Evolutionary conservation across 2,888 invertebrate genomes (phyloP).

Genomic region (Heliconius hortense): DNA sequence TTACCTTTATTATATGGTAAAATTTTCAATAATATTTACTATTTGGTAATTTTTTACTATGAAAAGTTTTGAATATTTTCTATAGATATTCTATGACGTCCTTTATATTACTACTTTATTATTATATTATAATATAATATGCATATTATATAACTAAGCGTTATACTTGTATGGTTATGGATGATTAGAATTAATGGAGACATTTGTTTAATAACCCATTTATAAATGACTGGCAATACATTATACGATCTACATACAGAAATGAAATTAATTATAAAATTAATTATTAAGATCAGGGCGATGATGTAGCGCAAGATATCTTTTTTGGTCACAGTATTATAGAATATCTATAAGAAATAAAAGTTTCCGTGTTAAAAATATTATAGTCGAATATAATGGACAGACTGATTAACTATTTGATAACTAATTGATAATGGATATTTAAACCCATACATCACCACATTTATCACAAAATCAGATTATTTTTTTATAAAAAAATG

Average conservation of each 20-base stretch:
- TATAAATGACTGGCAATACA: not conserved
- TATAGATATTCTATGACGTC: slow-evolving; percentile 23
- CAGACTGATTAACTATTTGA: slow-evolving; percentile 37
- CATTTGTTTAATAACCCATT: not conserved
- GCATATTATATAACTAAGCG: slow-evolving; percentile 6
- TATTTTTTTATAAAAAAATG: slow-evolving; percentile 29
- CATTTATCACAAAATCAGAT: slow-evolving; percentile 18
- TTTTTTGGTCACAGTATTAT: not conserved
- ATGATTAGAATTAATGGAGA: not conserved
- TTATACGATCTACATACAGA: slow-evolving; percentile 1
- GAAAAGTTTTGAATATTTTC: slow-evolving; percentile 10
- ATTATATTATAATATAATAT: slow-evolving; percentile 1
- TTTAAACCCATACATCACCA: slow-evolving; percentile 25
- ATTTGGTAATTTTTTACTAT: slow-evolving; percentile 5
- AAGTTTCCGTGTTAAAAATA: slow-evolving; percentile 6
- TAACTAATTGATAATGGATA: slow-evolving; percentile 32
- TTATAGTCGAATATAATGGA: slow-evolving; percentile 30
- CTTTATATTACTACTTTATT: not conserved
- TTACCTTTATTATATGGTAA: not conserved
- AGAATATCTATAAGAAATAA: slow-evolving; percentile 19
- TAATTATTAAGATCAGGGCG: not conserved
- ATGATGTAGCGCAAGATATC: not conserved
- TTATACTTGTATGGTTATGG: not conserved
- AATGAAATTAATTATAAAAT: not conserved
- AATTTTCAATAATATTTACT: not conserved